Evolutionary conservation across 2,797 vertebrate species (phyloP).

Genomic region (Leuciscus waleckii): DNA sequence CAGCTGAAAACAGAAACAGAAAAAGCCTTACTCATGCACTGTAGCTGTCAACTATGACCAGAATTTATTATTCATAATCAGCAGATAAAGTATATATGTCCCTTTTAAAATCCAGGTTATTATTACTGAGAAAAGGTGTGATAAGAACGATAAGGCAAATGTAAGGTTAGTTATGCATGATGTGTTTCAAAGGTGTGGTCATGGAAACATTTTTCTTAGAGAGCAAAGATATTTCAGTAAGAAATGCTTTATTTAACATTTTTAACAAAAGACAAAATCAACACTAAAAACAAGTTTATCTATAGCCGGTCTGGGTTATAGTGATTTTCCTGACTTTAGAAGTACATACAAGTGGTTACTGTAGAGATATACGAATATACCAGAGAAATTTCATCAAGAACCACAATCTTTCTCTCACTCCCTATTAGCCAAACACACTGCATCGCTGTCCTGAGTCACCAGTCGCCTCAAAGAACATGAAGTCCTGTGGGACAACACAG

Average conservation of each 20-base stretch:
- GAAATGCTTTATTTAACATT: background rate
- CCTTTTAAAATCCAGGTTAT: background rate
- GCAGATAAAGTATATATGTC: background rate
- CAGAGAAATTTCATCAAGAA: background rate
- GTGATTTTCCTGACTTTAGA: background rate
- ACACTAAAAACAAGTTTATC: background rate
- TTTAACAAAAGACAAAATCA: background rate
- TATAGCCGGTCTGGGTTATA: background rate
- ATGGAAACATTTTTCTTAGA: background rate
- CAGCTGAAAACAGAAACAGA: background rate
- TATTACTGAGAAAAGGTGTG: background rate
- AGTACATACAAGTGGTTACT: background rate
- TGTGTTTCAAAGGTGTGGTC: background rate
- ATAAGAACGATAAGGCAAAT: background rate
- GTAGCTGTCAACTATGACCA: background rate
- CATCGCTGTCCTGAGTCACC: slow-evolving; percentile 52
- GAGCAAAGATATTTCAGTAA: background rate
- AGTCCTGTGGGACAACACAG: slow-evolving; percentile 54
- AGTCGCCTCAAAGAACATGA: slow-evolving; percentile 57
- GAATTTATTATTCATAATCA: background rate
- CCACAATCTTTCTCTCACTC: background rate
- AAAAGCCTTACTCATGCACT: background rate
- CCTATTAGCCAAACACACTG: slow-evolving; percentile 54
- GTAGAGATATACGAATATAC: background rate
- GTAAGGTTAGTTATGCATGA: background rate